Evolutionary conservation across 2,113 vertebrate species (phyloP).

Genomic region (Panurus biarmicus): DNA sequence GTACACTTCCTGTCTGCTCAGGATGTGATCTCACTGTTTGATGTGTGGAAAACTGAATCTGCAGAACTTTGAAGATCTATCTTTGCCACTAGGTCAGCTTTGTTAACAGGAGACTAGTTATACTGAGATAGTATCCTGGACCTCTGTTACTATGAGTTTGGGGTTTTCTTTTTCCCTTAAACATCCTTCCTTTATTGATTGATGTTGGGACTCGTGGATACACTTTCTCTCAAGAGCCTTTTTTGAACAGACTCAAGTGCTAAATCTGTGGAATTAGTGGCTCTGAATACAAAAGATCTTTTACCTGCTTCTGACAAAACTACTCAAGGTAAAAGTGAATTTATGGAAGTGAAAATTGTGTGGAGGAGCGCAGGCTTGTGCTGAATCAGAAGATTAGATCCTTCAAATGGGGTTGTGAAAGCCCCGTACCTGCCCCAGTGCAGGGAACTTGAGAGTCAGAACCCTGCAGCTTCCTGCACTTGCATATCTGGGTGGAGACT

Average conservation of each 20-base stretch:
- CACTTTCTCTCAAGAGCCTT: not conserved
- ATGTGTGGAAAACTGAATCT: not conserved
- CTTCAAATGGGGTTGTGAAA: not conserved
- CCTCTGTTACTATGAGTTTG: not conserved
- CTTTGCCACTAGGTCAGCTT: not conserved
- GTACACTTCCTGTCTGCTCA: not conserved
- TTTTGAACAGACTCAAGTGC: not conserved
- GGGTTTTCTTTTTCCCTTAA: accelerated
- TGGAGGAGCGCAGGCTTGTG: not conserved
- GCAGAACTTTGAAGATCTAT: not conserved
- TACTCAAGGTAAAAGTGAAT: not conserved
- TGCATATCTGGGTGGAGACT: not conserved
- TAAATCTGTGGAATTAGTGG: not conserved
- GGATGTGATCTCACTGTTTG: not conserved
- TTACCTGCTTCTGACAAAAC: not conserved
- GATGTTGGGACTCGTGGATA: not conserved
- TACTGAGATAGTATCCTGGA: not conserved
- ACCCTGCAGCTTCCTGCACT: not conserved
- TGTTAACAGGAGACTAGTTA: not conserved
- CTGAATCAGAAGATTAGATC: not conserved
- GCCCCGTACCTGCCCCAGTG: accelerated
- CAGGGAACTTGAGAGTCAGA: not conserved
- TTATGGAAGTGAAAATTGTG: not conserved
- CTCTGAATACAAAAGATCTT: not conserved
- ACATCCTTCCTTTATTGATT: not conserved